Conservation (phyloP, 2,888 invertebrate species). For the Nemoura dubitans region DNA sequence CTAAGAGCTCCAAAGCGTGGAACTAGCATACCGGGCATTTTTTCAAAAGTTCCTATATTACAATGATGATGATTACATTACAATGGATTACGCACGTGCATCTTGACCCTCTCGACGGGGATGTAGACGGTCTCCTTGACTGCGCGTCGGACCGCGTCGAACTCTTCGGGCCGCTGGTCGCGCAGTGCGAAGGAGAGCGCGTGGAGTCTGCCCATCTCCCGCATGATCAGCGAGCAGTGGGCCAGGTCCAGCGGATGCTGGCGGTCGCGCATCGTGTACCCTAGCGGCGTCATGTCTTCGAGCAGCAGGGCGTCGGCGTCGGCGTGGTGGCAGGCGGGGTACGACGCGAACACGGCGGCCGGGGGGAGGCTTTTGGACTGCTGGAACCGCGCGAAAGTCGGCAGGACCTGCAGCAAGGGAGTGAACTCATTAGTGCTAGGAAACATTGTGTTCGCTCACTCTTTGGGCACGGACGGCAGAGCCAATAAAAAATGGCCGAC, state of each 20-base stretch:
- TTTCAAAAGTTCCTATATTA: too few relatives aligned
- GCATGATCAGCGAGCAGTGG: conserved; percentile 49
- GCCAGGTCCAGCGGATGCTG: conserved; percentile 47
- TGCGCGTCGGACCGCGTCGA: background rate
- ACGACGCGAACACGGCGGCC: background rate
- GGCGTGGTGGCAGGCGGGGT: conserved; percentile 26
- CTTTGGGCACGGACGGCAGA: too few relatives aligned
- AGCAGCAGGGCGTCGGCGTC: conserved; percentile 44
- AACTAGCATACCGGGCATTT: too few relatives aligned
- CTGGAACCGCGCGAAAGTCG: background rate
- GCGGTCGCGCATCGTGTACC: conserved; percentile 51
- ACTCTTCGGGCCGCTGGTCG: conserved; percentile 38
- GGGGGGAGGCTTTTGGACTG: background rate
- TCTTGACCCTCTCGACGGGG: too few relatives aligned
- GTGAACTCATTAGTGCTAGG: too few relatives aligned
- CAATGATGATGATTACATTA: too few relatives aligned
- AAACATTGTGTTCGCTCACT: too few relatives aligned
- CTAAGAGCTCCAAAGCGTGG: too few relatives aligned
- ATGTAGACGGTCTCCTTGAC: background rate
- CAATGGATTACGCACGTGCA: too few relatives aligned
- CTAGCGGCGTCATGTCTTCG: conserved; percentile 50
- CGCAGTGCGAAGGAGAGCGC: conserved; percentile 45
- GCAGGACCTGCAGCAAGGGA: background rate
- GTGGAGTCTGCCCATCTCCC: conserved; percentile 51
- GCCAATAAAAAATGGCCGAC: too few relatives aligned